Evolutionary conservation across 2,797 vertebrate species (phyloP), one percentile per base, ranked within the genome.

Genomic region (Neosalanx taihuensis): DNA sequence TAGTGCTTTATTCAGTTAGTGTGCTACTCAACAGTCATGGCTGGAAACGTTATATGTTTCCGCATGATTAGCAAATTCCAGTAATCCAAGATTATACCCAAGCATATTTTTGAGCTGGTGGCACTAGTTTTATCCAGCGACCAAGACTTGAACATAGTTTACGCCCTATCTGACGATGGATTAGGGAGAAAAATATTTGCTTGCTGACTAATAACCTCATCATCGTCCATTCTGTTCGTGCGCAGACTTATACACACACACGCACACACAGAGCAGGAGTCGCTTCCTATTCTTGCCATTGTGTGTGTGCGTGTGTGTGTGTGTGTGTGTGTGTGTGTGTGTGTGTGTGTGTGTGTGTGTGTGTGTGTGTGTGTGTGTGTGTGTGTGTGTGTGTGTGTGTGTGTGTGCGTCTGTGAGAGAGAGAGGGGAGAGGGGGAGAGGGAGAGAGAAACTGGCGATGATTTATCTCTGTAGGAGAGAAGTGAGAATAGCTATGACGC

Each of bases 201-300:
- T 17, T n/a, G 15, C 15, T 56, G 51, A 56, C 51, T n/a, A 56
- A 13, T 46, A 3, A 12, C 41, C 51, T 3, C 18, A 56, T 56
- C 51, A 56, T 70, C 74, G 75, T 76, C 66, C 37, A 61, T 15
- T 57, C 68, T 2, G 58, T 74, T 18, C 18, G 63, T 69, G 29
- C n/a, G 23, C 57, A 29, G n/a, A 23, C 46, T 23, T 49, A 1
- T 6, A n/a, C 53, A 20, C 37, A 67, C 41, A 56, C 53, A 29
- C 12, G 15, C 26, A 1, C 51, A 57, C 18, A 12, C 51, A 3
- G 18, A 56, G 9, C 18, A 53, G 51, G 18, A 5, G 51, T 56
- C 1, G 51, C 51, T n/a, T 56, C 18, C 51, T 56, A 56, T 56
- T 46, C 41, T 46, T 46, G 41, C 41, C 41, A 56, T 56, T 56